Conservation (phyloP, 92 coral and sea anemone genomes). For the Parazoanthus darwini region DNA sequence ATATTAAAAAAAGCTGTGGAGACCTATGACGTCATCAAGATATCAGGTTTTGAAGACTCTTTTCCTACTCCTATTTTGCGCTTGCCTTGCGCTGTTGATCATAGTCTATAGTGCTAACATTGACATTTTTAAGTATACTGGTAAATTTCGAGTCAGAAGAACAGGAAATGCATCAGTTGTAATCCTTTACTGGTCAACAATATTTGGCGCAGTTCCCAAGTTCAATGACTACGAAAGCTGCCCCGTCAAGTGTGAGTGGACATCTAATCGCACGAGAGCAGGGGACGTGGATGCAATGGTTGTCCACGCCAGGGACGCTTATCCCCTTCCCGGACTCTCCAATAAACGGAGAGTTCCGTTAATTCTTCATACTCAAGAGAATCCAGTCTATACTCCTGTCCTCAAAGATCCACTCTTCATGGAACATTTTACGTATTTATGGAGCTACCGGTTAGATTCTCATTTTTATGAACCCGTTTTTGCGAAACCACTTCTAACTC, state of each 20-base stretch:
- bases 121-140: not conserved
- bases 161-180: not conserved
- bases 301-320: slow-evolving; percentile 51
- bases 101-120: not conserved
- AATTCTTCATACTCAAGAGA: slow-evolving; percentile 54
- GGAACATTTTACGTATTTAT: slow-evolving; percentile 45
- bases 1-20: not conserved
- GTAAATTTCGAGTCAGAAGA: not conserved
- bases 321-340: slow-evolving; percentile 40
- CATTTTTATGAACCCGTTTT: slow-evolving; percentile 52
- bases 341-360: slow-evolving; percentile 41
- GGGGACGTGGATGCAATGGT: slow-evolving; percentile 51
- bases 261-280: slow-evolving; percentile 40
- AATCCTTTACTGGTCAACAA: slow-evolving; percentile 55
- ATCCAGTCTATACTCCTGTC: slow-evolving; percentile 48
- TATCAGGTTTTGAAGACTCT: not conserved
- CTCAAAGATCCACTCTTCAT: slow-evolving; percentile 46
- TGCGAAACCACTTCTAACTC: slow-evolving; percentile 32
- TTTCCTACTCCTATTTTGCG: not conserved
- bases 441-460: slow-evolving; percentile 61
- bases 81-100: not conserved
- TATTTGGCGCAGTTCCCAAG: slow-evolving; percentile 49
- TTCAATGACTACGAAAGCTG: slow-evolving; percentile 25
- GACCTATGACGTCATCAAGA: not conserved
- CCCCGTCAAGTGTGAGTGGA: slow-evolving; percentile 46